Percentiles rank a stretch among this genome's conserved stretches.
Conservation (phyloP, 2,888 invertebrate genomes). For the Orchestes rusci region DNA sequence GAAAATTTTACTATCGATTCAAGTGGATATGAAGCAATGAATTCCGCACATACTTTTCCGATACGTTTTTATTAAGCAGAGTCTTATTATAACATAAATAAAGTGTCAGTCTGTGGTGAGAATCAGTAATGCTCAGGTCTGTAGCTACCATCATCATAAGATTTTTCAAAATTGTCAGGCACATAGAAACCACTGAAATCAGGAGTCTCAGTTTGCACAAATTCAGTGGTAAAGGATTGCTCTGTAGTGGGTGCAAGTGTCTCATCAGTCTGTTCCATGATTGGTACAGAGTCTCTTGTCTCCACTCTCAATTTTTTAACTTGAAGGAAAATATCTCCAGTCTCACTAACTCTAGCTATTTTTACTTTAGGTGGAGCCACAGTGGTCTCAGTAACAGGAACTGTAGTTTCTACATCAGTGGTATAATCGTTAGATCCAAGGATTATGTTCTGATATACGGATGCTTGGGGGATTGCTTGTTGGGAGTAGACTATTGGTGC, state of each 20-base stretch:
- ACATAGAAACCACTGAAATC: constrained; percentile 34
- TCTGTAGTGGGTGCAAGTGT: constrained; percentile 17
- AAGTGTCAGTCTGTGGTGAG: constrained; percentile 10
- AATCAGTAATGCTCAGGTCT: constrained; percentile 27
- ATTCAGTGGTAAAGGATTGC: constrained; percentile 14
- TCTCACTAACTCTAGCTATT: constrained; percentile 7
- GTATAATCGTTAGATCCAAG: too few species aligned
- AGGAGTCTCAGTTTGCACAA: constrained; percentile 15
- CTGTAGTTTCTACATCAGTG: constrained; percentile 2
- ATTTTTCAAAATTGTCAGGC: constrained; percentile 32
- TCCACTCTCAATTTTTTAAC: constrained; percentile 13
- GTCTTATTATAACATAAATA: constrained; percentile 1
- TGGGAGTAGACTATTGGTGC: constrained; percentile 19
- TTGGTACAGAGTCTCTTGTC: constrained; percentile 16
- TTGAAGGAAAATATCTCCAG: constrained; percentile 13
- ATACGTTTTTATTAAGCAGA: background rate
- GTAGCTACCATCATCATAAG: constrained; percentile 37
- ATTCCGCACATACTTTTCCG: too few species aligned
- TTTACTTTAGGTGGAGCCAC: background rate
- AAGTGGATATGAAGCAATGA: too few species aligned
- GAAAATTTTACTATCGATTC: too few species aligned
- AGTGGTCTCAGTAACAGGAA: background rate
- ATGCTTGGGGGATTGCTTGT: constrained; percentile 6
- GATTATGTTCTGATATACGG: background rate
- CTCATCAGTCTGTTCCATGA: constrained; percentile 16